Conservation (phyloP, 2,888 invertebrate genomes). For the Masnerella sp. region DNA sequence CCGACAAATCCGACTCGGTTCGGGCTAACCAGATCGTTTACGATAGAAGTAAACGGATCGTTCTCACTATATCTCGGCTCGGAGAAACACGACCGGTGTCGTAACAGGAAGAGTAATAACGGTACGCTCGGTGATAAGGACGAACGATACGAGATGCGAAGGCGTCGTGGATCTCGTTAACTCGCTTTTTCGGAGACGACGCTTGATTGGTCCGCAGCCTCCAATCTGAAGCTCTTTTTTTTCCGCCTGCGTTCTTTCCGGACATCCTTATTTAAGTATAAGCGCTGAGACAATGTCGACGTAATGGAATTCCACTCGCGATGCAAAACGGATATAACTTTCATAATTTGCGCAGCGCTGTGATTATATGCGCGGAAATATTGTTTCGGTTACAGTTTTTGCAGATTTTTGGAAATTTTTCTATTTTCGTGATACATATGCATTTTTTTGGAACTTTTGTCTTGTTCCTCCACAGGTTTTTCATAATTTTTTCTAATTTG, state of each 20-base stretch:
- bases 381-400: too few species aligned
- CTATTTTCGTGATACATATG: too few species aligned
- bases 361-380: not conserved
- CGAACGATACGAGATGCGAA: constrained; percentile 52
- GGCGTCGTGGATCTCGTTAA: constrained; percentile 64
- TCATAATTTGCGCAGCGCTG: constrained; percentile 19
- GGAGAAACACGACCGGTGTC: constrained; percentile 61
- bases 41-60: constrained; percentile 59
- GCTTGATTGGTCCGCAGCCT: constrained; percentile 39
- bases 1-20: constrained; percentile 48
- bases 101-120: constrained; percentile 71
- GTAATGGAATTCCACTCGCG: constrained; percentile 37
- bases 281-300: constrained; percentile 34
- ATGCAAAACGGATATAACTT: constrained; percentile 22
- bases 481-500: too few species aligned
- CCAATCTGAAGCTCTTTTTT: constrained; percentile 14
- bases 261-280: constrained; percentile 39
- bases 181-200: constrained; percentile 56
- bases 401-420: too few species aligned
- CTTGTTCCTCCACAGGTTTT: too few species aligned
- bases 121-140: constrained; percentile 66
- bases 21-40: constrained; percentile 60
- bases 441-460: too few species aligned
- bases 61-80: constrained; percentile 45
- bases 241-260: constrained; percentile 13